Base-by-base conservation (phyloP, 1,140 invertebrate genomes). In the Zaprionus vittiger region DNA sequence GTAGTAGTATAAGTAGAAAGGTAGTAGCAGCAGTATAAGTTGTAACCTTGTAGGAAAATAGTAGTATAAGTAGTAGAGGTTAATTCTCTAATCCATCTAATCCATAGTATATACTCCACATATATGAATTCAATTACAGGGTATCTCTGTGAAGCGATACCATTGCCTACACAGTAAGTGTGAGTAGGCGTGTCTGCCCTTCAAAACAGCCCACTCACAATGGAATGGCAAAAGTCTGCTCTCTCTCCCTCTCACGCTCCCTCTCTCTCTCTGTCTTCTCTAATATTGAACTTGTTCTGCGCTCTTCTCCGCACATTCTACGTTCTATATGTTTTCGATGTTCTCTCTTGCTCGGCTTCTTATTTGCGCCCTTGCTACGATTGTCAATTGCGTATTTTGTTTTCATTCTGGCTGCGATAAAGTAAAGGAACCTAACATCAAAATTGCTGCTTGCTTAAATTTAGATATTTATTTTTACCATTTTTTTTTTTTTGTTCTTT, bases 371-470 rank as follows among this genome's bases (percentile, higher is more conserved):
- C 31, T 70, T 61, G 20, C 14, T n/a, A 5, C 47, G 37, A 56
- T 74, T 77, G 56, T 49, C 49, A 66, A 61, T 81, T 81, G 85
- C 81, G 84, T 89, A 77, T 90, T 81, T 81, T 73, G 57, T 79
- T 83, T 67, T 71, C 20, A 68, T 74, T 80, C 47, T 61, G 47
- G 12, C n/a, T 17, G 41, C 41, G 41, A 47, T 47, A 17, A 47
- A 47, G 41, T 9, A 17, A 47, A 20, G 41, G 41, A 47, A 47
- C 41, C n/a, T 49, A 67, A 61, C 63, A 61, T 38, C 57, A 38
- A 54, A 65, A 72, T 56, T 34, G 17, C 55, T 59, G 14, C 17
- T n/a, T 57, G 52, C 22, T 70, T 71, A 75, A 75, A 75, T 64
- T 71, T 75, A 71, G 73, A 75, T 70, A 52, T 75, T 75, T 75